Percentiles rank a stretch among this genome's conserved stretches.
These are phyloP conservation scores for Calameuta pallipes DNA, from an alignment of 2,888 invertebrate genomes.

Conservation along the genomic window DNA sequence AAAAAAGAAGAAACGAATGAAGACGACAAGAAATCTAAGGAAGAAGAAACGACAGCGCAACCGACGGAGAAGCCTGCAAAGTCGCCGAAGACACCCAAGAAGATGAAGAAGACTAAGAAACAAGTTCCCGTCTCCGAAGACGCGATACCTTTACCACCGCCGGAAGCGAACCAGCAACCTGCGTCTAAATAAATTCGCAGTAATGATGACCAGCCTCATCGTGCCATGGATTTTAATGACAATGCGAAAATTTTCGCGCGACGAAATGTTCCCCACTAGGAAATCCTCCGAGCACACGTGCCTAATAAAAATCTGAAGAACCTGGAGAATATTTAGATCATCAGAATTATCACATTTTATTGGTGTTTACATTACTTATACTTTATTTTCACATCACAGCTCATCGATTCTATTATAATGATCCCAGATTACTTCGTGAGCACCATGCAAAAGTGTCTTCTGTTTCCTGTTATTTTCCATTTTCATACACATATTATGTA, in stretches of 20 bases:
- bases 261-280: too few species aligned
- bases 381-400: too few species aligned
- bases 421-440: too few species aligned
- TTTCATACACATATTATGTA: too few species aligned
- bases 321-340: too few species aligned
- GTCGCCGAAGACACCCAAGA: slow-evolving; percentile 48
- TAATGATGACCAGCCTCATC: not conserved
- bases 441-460: too few species aligned
- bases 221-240: not conserved
- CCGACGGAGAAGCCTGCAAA: slow-evolving; percentile 15
- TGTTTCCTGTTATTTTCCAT: too few species aligned
- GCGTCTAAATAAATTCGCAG: not conserved
- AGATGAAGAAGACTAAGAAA: slow-evolving; percentile 52
- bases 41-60: not conserved
- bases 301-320: too few species aligned
- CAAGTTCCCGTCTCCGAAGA: slow-evolving; percentile 51
- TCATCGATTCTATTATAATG: too few species aligned
- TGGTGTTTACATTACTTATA: too few species aligned
- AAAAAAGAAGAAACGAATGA: slow-evolving; percentile 17
- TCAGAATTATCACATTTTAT: too few species aligned
- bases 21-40: slow-evolving; percentile 22
- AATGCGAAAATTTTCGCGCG: not conserved
- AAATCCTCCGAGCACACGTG: too few species aligned
- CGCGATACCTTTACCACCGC: slow-evolving; percentile 59
- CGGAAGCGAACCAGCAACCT: slow-evolving; percentile 32